Percentiles rank a stretch among this genome's conserved stretches.
phyloP scores from a whole-genome alignment of 2,113 vertebrate genomes.

The Myiopsitta monachus region DNA sequence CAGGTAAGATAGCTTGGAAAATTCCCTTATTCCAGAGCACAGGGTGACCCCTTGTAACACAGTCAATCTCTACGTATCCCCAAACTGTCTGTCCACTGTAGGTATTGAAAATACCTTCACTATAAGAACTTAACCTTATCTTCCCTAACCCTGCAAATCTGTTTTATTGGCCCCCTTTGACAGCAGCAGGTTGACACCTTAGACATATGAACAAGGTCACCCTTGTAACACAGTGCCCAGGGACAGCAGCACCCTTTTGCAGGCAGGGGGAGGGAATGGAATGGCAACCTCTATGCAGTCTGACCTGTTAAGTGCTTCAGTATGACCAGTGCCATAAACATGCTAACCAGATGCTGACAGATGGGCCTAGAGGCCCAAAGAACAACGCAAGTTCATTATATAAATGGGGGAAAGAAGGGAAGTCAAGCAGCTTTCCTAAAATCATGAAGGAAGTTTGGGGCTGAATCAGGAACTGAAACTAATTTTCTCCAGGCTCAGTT shows the following conservation, averaged over 20 bases:
- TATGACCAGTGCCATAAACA: constrained; percentile 24
- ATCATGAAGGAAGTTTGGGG: constrained; percentile 47
- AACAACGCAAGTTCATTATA: constrained; percentile 32
- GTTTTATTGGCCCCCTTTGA: neutral
- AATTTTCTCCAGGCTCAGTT: constrained; percentile 46
- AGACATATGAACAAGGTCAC: neutral
- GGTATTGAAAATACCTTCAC: neutral
- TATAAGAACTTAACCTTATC: neutral
- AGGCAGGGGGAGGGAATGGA: neutral
- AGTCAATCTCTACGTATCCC: neutral
- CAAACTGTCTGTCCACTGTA: accelerated
- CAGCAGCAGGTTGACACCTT: neutral
- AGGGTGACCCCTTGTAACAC: neutral
- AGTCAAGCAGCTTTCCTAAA: constrained; percentile 52
- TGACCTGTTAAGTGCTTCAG: constrained; percentile 20
- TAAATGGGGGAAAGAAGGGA: neutral
- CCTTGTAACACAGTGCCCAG: neutral
- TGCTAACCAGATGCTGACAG: constrained; percentile 58
- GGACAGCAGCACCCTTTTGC: neutral
- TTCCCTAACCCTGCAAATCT: neutral
- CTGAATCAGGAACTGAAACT: constrained; percentile 45
- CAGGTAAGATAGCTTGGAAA: neutral
- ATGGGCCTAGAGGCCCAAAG: constrained; percentile 51
- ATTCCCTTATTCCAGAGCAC: neutral
- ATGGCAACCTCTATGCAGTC: neutral